A percentile compares a stretch with the other conserved stretches of the same genome.
Conservation (phyloP, 2,888 invertebrate species). For the Conus canariensis region DNA sequence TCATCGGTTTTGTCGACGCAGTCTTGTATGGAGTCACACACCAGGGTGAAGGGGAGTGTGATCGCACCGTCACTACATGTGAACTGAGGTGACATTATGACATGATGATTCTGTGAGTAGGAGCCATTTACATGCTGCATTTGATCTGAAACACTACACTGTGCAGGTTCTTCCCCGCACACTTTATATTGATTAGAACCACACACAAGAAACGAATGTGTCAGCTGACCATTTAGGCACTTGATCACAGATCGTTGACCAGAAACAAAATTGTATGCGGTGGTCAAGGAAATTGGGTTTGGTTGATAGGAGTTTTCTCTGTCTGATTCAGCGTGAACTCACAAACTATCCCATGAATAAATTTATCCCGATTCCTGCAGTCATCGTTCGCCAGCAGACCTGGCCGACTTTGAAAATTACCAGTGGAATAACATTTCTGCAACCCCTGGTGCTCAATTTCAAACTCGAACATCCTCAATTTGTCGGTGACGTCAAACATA, state of each 20-base stretch:
- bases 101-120: too few relatives aligned
- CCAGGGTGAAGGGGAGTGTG: background rate
- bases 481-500: background rate
- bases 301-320: background rate
- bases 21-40: background rate
- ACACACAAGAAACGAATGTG: background rate
- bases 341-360: background rate
- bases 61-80: background rate
- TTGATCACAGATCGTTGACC: background rate
- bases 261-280: too few relatives aligned
- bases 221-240: background rate
- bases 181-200: background rate
- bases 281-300: background rate
- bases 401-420: background rate
- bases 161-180: background rate
- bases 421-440: too few relatives aligned
- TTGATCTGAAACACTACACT: background rate
- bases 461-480: too few relatives aligned
- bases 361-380: background rate
- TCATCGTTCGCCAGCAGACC: background rate
- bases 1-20: background rate
- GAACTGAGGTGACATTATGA: background rate
- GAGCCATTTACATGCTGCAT: too few relatives aligned
- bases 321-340: background rate
- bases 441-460: too few relatives aligned